These are phyloP conservation scores for Macropus fuliginosus DNA, from an alignment of 2,797 vertebrate species.

Conservation along the genomic window DNA sequence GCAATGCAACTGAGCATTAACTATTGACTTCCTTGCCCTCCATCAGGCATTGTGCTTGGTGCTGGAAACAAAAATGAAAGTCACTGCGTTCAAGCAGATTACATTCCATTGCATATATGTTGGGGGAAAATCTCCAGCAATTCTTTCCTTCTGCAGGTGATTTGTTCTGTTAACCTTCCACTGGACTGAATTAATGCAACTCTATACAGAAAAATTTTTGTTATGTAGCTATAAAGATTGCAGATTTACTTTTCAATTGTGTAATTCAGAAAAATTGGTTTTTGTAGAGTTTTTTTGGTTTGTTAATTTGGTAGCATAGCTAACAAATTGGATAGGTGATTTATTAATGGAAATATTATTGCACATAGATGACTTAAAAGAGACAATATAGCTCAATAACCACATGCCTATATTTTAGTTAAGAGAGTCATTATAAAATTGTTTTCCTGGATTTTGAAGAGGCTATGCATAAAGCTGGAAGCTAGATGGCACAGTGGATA, in stretches of 20 bases:
- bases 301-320: not conserved
- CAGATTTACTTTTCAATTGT: not conserved
- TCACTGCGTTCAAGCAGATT: not conserved
- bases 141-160: not conserved
- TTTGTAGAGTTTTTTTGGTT: not conserved
- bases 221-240: not conserved
- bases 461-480: not conserved
- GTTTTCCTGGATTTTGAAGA: not conserved
- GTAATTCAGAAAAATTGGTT: not conserved
- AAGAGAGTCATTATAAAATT: not conserved
- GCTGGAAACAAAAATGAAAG: not conserved
- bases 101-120: not conserved
- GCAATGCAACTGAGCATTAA: not conserved
- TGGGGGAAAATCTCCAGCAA: not conserved
- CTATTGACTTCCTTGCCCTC: not conserved
- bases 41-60: not conserved
- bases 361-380: not conserved
- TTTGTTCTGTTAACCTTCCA: not conserved
- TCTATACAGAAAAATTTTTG: not conserved
- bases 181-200: not conserved
- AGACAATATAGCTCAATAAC: not conserved
- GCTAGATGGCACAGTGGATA: not conserved
- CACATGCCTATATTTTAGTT: not conserved
- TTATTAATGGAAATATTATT: not conserved
- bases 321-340: not conserved